Evolutionary conservation across 2,113 vertebrate genomes (phyloP).

Genomic region (Oreochromis tanganicae): DNA sequence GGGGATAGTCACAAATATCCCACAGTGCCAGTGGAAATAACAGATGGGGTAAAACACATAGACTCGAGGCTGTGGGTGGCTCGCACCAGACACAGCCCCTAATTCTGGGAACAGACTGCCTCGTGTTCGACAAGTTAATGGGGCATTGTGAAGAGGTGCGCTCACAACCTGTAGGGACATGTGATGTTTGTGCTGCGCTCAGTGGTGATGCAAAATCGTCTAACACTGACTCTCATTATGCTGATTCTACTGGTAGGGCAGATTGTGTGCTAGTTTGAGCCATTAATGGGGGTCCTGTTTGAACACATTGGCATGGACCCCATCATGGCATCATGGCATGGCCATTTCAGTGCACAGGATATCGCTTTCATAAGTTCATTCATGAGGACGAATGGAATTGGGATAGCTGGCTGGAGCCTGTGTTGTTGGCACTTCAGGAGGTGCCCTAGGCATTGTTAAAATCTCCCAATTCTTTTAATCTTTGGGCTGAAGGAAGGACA

Average conservation of each 20-base stretch:
- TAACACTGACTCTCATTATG: fast-evolving
- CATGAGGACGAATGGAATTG: not conserved
- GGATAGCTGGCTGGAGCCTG: not conserved
- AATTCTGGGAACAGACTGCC: no score
- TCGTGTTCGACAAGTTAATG: not conserved
- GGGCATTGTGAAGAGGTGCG: fast-evolving
- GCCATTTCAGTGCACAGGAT: not conserved
- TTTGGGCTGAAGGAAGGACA: no score
- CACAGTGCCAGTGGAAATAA: fast-evolving
- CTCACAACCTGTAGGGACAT: fast-evolving
- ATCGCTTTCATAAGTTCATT: not conserved
- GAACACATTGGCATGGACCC: not conserved
- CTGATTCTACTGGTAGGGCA: not conserved
- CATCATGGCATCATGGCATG: not conserved
- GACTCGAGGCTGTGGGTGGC: not conserved
- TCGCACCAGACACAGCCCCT: no score
- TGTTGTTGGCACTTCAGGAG: not conserved
- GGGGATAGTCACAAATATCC: not conserved
- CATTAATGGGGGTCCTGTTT: not conserved
- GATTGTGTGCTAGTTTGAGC: not conserved
- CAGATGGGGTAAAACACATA: no score
- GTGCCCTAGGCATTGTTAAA: not conserved
- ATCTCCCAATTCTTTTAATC: no score
- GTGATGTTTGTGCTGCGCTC: not conserved
- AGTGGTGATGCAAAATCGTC: not conserved